Base-by-base conservation (phyloP, 2,797 vertebrate species). In the Sebastes matsubarae region DNA sequence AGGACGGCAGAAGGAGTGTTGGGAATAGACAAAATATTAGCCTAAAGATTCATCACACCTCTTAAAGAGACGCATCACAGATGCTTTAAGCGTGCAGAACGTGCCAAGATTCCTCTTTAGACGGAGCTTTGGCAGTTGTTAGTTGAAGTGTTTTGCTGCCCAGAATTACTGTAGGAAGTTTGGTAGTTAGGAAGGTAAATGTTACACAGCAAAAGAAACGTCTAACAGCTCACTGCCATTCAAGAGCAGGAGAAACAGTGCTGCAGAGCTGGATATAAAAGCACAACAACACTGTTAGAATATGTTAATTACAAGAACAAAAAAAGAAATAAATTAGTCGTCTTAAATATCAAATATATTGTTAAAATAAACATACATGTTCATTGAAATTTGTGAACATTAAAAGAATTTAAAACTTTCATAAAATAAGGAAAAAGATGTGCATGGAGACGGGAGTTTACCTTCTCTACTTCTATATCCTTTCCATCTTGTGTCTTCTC, bases 401-500 rank as follows among this genome's bases (percentile, higher is more conserved):
- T 63, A 46, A 64, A 36, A 20, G 36, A 16, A 9, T 20, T 34
- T n/a, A 57, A 50, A 54, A 30, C 4, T 55, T 70, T 27, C 0
- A 64, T 2, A 8, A 58, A 25, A 52, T 34, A 20, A 4, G 1
- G 8, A 2, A 7, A 5, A 34, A 64, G 2, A 11, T 59, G 10
- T 10, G 34, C 2, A 27, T 16, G 4, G 12, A n/a, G 3, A 4
- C 1, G 2, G 12, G 3, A 83, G 66, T 1, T 85, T 92, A 97
- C 97, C 94, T 93, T 86, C 73, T 94, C 82, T 68, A 93, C 84
- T 84, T 95, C 88, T 73, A 87, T 80, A 14, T 85, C 84, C 91
- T 95, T 95, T 2, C 72, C 92, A 76, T 94, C 92, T 86, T 29
- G 87, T 52, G 89, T 77, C 70, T 73, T 88, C 75, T 93, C 88